Evolutionary conservation across 2,797 vertebrate species (phyloP).

Genomic region (Phoebastria nigripes): DNA sequence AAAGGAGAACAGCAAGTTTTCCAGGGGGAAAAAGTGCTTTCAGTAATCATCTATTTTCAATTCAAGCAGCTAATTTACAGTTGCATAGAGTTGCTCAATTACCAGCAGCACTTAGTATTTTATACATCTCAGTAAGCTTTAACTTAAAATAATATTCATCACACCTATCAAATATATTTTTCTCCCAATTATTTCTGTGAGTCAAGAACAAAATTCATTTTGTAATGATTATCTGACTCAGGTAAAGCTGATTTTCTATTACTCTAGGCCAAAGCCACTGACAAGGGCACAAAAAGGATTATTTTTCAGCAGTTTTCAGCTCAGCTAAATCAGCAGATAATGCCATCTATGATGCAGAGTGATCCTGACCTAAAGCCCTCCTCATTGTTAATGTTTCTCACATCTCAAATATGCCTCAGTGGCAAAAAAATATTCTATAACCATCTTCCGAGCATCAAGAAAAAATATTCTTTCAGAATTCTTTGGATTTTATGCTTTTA

Average conservation of each 20-base stretch:
- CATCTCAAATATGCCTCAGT: constrained; percentile 51
- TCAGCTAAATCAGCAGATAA: constrained; percentile 83
- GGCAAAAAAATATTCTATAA: constrained; percentile 49
- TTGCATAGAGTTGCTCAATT: constrained; percentile 28
- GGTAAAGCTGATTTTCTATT: constrained; percentile 87
- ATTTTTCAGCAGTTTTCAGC: constrained; percentile 85
- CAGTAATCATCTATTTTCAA: constrained; percentile 65
- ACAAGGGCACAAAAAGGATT: constrained; percentile 85
- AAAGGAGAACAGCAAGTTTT: constrained; percentile 54
- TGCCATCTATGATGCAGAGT: constrained; percentile 72
- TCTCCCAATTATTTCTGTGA: constrained; percentile 68
- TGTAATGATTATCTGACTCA: constrained; percentile 93
- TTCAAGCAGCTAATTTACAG: constrained; percentile 62
- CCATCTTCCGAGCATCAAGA: background rate
- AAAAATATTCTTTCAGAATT: background rate
- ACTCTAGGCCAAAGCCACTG: constrained; percentile 81
- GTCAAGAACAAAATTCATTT: constrained; percentile 83
- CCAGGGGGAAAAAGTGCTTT: constrained; percentile 18
- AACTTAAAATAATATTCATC: constrained; percentile 86
- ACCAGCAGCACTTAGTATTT: constrained; percentile 58
- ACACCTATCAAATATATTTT: constrained; percentile 77
- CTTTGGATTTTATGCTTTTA: background rate
- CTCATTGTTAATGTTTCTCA: constrained; percentile 69
- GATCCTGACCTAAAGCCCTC: constrained; percentile 71
- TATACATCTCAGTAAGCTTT: constrained; percentile 61